These are phyloP conservation scores for Standfussiana lucernea DNA, from an alignment of 2,888 invertebrate species.

Conservation along the genomic window DNA sequence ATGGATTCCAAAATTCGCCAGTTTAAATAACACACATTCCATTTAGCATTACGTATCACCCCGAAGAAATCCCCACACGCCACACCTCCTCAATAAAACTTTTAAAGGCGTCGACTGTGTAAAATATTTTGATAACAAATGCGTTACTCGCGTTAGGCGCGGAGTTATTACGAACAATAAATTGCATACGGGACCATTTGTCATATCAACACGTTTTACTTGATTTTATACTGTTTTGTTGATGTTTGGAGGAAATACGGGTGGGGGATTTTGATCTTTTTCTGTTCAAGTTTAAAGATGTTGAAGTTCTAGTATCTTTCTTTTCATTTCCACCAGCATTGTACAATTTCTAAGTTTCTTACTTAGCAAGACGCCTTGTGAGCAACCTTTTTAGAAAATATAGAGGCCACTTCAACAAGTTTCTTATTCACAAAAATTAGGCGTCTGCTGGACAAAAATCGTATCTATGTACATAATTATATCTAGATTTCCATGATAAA, in stretches of 20 bases:
- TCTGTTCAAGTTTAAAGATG: not conserved
- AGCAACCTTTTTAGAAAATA: too few relatives aligned
- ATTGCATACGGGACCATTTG: conserved; percentile 76
- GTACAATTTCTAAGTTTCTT: too few relatives aligned
- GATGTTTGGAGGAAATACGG: not conserved
- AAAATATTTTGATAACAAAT: conserved; percentile 86
- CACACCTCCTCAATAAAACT: conserved; percentile 63
- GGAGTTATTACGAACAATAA: conserved; percentile 85
- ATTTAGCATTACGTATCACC: conserved; percentile 26
- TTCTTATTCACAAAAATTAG: not conserved
- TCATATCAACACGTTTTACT: conserved; percentile 74
- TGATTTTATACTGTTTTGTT: conserved; percentile 37
- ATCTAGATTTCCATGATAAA: not conserved
- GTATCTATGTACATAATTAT: too few relatives aligned
- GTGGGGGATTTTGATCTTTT: not conserved
- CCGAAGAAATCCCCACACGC: conserved; percentile 21
- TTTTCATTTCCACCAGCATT: not conserved
- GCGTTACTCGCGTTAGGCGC: conserved; percentile 75
- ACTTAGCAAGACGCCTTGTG: too few relatives aligned
- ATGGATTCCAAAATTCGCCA: not conserved
- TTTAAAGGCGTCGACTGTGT: conserved; percentile 76
- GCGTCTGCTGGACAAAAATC: not conserved
- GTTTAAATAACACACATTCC: conserved; percentile 41
- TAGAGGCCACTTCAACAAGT: too few relatives aligned
- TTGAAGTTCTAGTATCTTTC: not conserved